These are phyloP conservation scores for Cydia amplana DNA, from an alignment of 1,140 invertebrate genomes.

Conservation along the genomic window DNA sequence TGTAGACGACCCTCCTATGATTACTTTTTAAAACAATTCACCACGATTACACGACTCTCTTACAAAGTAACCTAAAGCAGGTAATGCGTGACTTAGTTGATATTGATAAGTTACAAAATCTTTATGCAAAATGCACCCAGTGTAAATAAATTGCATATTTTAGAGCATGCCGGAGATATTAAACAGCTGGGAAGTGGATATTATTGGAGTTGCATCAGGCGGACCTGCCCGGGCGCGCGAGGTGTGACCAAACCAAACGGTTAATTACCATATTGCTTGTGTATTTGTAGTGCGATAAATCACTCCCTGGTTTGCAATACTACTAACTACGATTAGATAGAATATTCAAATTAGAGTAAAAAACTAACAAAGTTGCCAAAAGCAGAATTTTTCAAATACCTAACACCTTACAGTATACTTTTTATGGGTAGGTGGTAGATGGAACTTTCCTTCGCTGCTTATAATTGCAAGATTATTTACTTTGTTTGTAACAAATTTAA, in stretches of 20 bases:
- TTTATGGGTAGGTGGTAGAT: no score
- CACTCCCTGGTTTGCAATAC: constrained; percentile 5
- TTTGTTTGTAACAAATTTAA: no score
- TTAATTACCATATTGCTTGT: constrained; percentile 1
- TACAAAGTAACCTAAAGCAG: neutral
- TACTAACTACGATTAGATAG: neutral
- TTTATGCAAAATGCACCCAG: neutral
- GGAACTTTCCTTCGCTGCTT: no score
- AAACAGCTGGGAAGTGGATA: neutral
- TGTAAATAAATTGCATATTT: neutral
- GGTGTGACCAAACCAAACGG: neutral
- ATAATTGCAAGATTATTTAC: no score
- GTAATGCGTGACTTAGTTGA: neutral
- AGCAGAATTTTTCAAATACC: no score
- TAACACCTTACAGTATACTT: no score
- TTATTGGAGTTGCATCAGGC: neutral
- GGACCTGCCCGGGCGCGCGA: neutral
- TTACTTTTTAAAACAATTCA: no score
- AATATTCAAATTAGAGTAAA: neutral
- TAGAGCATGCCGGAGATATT: neutral
- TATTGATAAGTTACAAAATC: constrained; percentile 11
- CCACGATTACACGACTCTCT: neutral
- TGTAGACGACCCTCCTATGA: no score
- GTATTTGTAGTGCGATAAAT: neutral
- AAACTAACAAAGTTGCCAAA: no score